phyloP scores from a whole-genome alignment of 2,797 vertebrate genomes.

The Steatocranus sp. region DNA sequence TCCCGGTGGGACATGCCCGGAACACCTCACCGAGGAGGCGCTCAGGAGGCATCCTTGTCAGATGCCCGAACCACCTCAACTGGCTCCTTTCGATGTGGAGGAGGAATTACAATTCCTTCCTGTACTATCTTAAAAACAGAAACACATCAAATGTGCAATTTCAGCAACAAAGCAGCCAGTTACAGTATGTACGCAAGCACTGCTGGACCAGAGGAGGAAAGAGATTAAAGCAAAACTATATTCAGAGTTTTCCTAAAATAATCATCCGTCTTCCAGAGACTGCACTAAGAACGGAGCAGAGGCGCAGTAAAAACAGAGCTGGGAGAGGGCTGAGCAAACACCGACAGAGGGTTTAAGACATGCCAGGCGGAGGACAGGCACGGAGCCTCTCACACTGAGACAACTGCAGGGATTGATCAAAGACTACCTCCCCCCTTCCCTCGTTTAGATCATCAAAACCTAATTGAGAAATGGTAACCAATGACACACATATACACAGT shows the following conservation, averaged over 20 bases:
- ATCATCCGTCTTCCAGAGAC: neutral
- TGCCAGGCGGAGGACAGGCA: slow-evolving; percentile 25
- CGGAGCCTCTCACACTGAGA: slow-evolving; percentile 17
- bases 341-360: slow-evolving; percentile 20
- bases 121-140: neutral
- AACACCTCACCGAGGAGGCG: too few species aligned
- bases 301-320: neutral
- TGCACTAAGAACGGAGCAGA: neutral
- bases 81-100: too few species aligned
- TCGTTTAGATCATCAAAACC: slow-evolving; percentile 52
- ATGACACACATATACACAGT: neutral
- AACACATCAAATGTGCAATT: neutral
- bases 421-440: slow-evolving; percentile 22
- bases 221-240: slow-evolving; percentile 10
- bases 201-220: neutral
- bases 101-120: neutral
- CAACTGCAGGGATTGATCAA: slow-evolving; percentile 55
- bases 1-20: too few species aligned
- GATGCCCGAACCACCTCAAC: too few species aligned
- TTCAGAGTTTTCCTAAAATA: neutral
- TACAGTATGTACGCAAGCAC: neutral
- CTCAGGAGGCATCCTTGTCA: too few species aligned
- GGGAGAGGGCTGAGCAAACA: slow-evolving; percentile 16
- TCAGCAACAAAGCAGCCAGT: neutral
- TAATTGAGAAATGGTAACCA: slow-evolving; percentile 44